These are phyloP conservation scores for Lethrus apterus DNA, from an alignment of 1,140 invertebrate genomes.

Conservation along the genomic window DNA sequence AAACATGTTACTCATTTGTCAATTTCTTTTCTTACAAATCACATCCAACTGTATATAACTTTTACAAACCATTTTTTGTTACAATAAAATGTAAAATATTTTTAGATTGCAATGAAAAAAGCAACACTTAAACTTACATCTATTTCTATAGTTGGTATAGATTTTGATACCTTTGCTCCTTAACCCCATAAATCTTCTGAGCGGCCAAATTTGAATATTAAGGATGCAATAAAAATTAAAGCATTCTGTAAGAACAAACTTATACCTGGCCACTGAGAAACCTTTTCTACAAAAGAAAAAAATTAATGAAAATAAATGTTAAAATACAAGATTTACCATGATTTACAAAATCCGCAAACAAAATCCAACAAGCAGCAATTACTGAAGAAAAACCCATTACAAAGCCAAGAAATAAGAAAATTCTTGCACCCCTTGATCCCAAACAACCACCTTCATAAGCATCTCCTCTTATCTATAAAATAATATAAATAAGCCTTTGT, in stretches of 20 bases:
- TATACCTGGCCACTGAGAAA: constrained; percentile 71
- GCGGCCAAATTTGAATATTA: constrained; percentile 91
- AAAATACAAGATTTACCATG: constrained; percentile 34
- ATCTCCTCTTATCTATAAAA: constrained; percentile 66
- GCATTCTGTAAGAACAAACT: constrained; percentile 92
- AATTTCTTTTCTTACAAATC: too few species aligned
- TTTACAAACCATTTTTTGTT: too few species aligned
- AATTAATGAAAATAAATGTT: constrained; percentile 7
- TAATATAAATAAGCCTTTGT: neutral
- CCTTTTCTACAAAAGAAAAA: constrained; percentile 30
- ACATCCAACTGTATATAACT: too few species aligned
- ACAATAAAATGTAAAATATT: too few species aligned
- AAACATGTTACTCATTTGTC: too few species aligned
- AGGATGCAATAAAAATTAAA: constrained; percentile 85
- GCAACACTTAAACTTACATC: too few species aligned
- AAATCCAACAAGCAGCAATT: constrained; percentile 92
- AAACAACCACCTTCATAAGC: constrained; percentile 80
- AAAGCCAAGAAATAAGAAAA: constrained; percentile 97
- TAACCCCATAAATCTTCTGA: constrained; percentile 78
- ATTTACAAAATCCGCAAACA: constrained; percentile 73
- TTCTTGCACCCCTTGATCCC: constrained; percentile 78
- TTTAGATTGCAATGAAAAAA: too few species aligned
- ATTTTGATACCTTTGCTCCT: constrained; percentile 19
- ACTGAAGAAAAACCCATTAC: constrained; percentile 92
- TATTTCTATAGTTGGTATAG: too few species aligned